These are phyloP conservation scores for Thymallus thymallus DNA, from an alignment of 2,113 vertebrate genomes.

Conservation along the genomic window DNA sequence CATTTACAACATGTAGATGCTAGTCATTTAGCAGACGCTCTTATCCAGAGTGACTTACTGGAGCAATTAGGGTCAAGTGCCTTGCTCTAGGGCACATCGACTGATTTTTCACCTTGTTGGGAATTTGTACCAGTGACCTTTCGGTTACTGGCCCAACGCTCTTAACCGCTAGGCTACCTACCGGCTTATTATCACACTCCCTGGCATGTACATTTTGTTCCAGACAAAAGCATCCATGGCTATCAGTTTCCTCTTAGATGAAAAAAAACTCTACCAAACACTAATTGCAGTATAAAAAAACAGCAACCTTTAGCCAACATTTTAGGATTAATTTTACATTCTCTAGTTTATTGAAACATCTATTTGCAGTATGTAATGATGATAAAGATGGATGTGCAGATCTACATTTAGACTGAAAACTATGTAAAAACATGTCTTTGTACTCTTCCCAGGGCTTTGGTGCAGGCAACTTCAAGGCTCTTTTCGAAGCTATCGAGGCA, in stretches of 20 bases:
- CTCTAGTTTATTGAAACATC: constrained; percentile 10
- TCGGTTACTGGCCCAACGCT: too few species aligned
- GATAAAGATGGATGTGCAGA: too few species aligned
- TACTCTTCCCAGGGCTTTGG: constrained; percentile 82
- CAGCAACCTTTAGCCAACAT: background rate
- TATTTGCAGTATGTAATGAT: background rate
- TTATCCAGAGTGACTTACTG: too few species aligned
- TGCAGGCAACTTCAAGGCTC: constrained; percentile 92
- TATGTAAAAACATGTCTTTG: background rate
- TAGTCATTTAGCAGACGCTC: background rate
- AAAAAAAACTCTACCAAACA: background rate
- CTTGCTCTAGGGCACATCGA: too few species aligned
- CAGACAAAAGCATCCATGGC: background rate
- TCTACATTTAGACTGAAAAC: background rate
- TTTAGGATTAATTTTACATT: background rate
- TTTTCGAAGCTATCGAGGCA: constrained; percentile 91
- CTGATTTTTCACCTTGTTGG: too few species aligned
- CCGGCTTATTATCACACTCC: too few species aligned
- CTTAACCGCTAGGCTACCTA: too few species aligned
- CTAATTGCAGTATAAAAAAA: too few species aligned
- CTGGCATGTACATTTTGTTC: background rate
- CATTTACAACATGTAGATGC: background rate
- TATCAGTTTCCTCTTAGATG: too few species aligned
- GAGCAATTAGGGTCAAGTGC: too few species aligned
- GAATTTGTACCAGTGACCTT: too few species aligned